A percentile compares a stretch with the other conserved stretches of the same genome.
These are phyloP conservation scores for Periophthalmodon schlosseri DNA, from an alignment of 2,113 vertebrate species.

Conservation along the genomic window DNA sequence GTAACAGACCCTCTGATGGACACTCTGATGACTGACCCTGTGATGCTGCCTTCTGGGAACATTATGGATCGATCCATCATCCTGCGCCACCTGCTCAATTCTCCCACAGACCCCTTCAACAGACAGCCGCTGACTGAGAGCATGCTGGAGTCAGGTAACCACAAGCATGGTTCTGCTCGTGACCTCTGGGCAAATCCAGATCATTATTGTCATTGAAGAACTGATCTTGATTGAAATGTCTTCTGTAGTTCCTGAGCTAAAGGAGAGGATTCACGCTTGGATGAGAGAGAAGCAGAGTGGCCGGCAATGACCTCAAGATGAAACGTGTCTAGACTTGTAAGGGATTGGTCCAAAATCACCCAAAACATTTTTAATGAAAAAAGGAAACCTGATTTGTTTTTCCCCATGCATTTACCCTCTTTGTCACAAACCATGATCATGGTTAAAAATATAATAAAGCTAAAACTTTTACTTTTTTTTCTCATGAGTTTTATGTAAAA, in stretches of 20 bases:
- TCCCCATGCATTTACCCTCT: slow-evolving; percentile 60
- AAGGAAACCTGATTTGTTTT: slow-evolving; percentile 59
- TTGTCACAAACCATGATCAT: slow-evolving; percentile 69
- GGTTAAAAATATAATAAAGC: slow-evolving; percentile 81
- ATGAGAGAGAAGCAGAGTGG: slow-evolving; percentile 95
- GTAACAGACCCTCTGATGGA: slow-evolving; percentile 94
- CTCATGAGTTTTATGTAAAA: slow-evolving; percentile 75
- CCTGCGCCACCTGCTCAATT: slow-evolving; percentile 94
- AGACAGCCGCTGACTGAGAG: slow-evolving; percentile 93
- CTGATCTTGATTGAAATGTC: background rate
- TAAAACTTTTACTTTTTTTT: slow-evolving; percentile 75
- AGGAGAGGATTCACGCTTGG: slow-evolving; percentile 95
- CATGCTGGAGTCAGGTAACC: slow-evolving; percentile 95
- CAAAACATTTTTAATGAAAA: slow-evolving; percentile 48
- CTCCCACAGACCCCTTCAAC: slow-evolving; percentile 97
- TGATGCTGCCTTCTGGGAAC: slow-evolving; percentile 93
- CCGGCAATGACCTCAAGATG: slow-evolving; percentile 66
- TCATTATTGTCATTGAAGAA: background rate
- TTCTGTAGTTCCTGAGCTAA: slow-evolving; percentile 90
- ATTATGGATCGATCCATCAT: slow-evolving; percentile 98
- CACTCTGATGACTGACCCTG: slow-evolving; percentile 96
- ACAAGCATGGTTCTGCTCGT: background rate
- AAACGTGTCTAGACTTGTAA: slow-evolving; percentile 51
- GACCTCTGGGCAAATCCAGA: background rate
- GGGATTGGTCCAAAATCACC: slow-evolving; percentile 63